Conservation (phyloP, 2,888 invertebrate genomes). For the Abrostola triplasia region DNA sequence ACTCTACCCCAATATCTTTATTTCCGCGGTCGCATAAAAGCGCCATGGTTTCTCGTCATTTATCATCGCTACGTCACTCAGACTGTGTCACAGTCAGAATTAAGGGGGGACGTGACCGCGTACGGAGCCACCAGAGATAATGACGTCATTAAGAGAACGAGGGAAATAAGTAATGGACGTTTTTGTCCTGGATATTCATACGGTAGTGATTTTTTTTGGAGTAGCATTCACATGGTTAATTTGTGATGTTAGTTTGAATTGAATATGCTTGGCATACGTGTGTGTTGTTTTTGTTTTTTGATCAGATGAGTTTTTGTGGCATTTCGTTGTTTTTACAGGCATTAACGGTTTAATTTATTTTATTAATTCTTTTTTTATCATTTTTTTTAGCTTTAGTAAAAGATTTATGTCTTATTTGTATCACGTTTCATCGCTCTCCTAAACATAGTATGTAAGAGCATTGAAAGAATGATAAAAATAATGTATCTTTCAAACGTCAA, state of each 20-base stretch:
- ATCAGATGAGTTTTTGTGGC: too few species aligned
- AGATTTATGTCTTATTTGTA: too few species aligned
- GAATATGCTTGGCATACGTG: neutral
- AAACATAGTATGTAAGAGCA: too few species aligned
- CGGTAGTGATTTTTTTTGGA: slow-evolving; percentile 57
- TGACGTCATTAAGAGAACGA: slow-evolving; percentile 82
- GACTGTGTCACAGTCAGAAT: slow-evolving; percentile 71
- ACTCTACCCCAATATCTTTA: slow-evolving; percentile 49
- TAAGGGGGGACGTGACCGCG: slow-evolving; percentile 76
- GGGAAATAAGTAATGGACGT: slow-evolving; percentile 77
- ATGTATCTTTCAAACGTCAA: too few species aligned
- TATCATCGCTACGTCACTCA: slow-evolving; percentile 72
- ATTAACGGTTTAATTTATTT: too few species aligned
- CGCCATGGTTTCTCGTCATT: slow-evolving; percentile 63
- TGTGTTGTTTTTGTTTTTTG: neutral
- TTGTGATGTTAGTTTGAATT: slow-evolving; percentile 19
- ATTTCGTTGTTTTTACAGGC: too few species aligned
- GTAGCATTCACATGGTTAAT: slow-evolving; percentile 38
- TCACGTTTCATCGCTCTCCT: too few species aligned
- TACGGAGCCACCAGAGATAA: slow-evolving; percentile 74
- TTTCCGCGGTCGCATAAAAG: slow-evolving; percentile 58
- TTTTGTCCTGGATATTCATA: slow-evolving; percentile 74
- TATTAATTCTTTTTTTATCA: too few species aligned
- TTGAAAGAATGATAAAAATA: too few species aligned
- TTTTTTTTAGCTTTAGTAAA: too few species aligned